phyloP scores from a whole-genome alignment of 2,113 vertebrate genomes.

The Progne subis region DNA sequence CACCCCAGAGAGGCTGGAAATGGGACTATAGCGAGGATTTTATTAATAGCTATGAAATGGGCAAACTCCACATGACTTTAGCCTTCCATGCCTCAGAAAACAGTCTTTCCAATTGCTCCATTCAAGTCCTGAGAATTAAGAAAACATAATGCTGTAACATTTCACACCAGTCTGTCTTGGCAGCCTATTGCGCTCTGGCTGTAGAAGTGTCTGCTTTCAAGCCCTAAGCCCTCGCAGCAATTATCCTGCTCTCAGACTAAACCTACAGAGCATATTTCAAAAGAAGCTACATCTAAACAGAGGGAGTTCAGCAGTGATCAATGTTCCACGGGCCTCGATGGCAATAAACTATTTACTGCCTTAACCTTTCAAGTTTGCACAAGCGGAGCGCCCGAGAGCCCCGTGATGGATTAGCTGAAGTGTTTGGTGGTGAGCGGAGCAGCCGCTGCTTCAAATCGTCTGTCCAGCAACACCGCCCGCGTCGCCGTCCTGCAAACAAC shows the following conservation, averaged over 20 bases:
- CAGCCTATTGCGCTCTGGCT: neutral
- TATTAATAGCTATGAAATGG: neutral
- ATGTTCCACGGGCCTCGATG: constrained; percentile 13
- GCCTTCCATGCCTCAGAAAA: neutral
- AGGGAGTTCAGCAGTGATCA: constrained; percentile 36
- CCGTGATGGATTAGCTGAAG: constrained; percentile 63
- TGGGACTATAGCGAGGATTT: neutral
- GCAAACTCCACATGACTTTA: neutral
- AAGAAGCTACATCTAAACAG: constrained; percentile 49
- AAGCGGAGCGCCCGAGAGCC: neutral
- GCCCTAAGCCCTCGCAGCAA: neutral
- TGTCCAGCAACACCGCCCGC: neutral
- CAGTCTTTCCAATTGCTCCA: neutral
- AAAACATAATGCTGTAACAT: neutral
- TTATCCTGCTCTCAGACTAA: constrained; percentile 48
- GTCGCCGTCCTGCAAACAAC: neutral
- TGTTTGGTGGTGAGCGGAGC: constrained; percentile 1
- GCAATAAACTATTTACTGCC: constrained; percentile 68
- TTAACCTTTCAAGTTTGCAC: constrained; percentile 51
- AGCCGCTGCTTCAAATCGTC: constrained; percentile 48
- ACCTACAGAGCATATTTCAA: constrained; percentile 43
- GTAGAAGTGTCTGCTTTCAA: constrained; percentile 22
- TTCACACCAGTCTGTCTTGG: neutral
- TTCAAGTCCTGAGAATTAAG: neutral
- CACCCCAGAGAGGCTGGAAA: neutral